A percentile compares a stretch with the other conserved stretches of the same genome.
phyloP scores from a whole-genome alignment of 2,113 vertebrate genomes.

The Labrus mixtus region DNA sequence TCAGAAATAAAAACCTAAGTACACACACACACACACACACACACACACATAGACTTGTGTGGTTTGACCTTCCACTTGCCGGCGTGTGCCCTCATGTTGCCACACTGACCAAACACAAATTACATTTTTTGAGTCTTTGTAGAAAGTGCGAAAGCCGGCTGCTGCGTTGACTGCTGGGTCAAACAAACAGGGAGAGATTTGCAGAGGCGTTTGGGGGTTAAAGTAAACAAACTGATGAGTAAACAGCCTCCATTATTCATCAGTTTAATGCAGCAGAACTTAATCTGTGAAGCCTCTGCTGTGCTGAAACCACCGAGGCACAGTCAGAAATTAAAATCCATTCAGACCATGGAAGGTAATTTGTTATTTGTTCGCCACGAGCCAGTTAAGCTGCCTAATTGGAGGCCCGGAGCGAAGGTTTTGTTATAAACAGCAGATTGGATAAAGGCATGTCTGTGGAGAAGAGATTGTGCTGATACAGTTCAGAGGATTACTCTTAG shows the following conservation, averaged over 20 bases:
- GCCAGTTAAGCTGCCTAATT: conserved; percentile 58
- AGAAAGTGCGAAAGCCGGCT: conserved; percentile 9
- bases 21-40: conserved; percentile 43
- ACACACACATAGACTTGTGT: conserved; percentile 47
- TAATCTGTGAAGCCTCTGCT: conserved; percentile 14
- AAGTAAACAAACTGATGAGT: conserved; percentile 45
- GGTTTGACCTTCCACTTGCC: conserved; percentile 32
- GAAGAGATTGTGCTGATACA: conserved; percentile 45
- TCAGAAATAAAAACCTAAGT: conserved; percentile 31
- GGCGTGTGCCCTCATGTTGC: not conserved
- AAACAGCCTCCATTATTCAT: conserved; percentile 55
- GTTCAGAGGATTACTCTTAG: conserved; percentile 54
- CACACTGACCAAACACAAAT: conserved; percentile 20
- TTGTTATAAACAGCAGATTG: conserved; percentile 58
- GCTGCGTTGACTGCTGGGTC: conserved; percentile 12
- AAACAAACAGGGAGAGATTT: conserved; percentile 22
- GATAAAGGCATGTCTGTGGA: conserved; percentile 52
- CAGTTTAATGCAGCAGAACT: conserved; percentile 37
- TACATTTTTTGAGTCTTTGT: conserved; percentile 10
- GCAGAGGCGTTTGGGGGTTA: conserved; percentile 3
- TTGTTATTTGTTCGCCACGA: conserved; percentile 62
- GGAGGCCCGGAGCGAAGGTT: conserved; percentile 43
- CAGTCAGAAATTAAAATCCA: conserved; percentile 52
- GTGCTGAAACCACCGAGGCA: not conserved
- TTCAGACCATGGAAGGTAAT: conserved; percentile 40